Evolutionary conservation across 2,113 vertebrate species (phyloP).

Genomic region (Dasyprocta punctata): DNA sequence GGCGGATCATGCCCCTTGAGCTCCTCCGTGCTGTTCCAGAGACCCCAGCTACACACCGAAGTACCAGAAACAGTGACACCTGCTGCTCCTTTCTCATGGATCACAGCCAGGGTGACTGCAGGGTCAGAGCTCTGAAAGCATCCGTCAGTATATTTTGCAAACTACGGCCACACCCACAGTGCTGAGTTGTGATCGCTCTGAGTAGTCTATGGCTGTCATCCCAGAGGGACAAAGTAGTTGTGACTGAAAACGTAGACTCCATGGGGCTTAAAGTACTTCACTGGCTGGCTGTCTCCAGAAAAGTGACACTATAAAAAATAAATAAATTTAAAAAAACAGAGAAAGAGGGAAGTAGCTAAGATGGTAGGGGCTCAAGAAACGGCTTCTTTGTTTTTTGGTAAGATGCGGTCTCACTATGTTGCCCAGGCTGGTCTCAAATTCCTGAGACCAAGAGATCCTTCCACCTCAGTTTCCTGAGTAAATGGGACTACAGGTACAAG

Average conservation of each 20-base stretch:
- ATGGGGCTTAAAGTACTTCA: neutral
- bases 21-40: neutral
- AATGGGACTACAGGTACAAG: neutral
- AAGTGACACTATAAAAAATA: neutral
- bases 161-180: rapidly evolving
- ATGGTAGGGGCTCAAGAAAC: neutral
- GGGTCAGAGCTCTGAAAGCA: neutral
- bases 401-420: neutral
- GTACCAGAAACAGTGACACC: neutral
- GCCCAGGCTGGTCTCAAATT: neutral
- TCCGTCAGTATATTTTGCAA: neutral
- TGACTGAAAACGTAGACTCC: neutral
- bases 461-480: neutral
- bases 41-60: neutral
- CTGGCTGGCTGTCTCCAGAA: neutral
- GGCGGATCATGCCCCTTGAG: neutral
- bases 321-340: neutral
- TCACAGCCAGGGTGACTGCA: neutral
- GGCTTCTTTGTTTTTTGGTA: neutral
- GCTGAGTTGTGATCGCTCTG: no score
- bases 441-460: neutral
- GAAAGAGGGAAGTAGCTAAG: neutral
- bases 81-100: neutral
- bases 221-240: neutral
- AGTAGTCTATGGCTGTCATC: no score